Evolutionary conservation across 2,797 vertebrate species (phyloP), one percentile per base, ranked within the genome.

Genomic region (Coranthus polyacanthus): DNA sequence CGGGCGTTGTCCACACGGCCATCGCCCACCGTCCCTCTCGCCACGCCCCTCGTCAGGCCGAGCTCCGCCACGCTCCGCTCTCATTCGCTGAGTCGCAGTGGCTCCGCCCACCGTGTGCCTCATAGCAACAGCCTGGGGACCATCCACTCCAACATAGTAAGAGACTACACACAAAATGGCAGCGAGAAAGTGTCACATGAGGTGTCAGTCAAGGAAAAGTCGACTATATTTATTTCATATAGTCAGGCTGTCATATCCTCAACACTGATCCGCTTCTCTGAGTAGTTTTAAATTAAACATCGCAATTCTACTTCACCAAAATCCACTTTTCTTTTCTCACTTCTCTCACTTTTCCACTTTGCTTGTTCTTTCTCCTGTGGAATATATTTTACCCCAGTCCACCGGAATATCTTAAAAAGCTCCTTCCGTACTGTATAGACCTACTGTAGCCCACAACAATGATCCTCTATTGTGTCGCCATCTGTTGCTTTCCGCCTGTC

Each of bases 21-120:
- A 3, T 78, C 88, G 21, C 68, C 88, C 0, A 68, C 71, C 1
- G 67, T 90, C 32, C 68, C 89, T 2, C 16, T 88, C 26, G 88
- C 89, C 64, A 78, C 90, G 6, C 76, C 92, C 26, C 88, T 88
- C 2, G 37, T 87, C 49, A 90, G 95, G 26, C 82, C 94, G 1
- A 90, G 91, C 67, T 94, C 95, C 0, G 95, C 92, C 1, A 93
- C 89, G n/a, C 85, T 90, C 10, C 95, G 97, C 68, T 97, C 97
- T 58, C 96, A 97, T 76, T 99, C 97, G 21, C 92, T 98, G 75
- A 98, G 95, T 82, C 96, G 97, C 53, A 95, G 93, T 71, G 93
- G 94, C 57, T 95, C 96, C 62, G 82, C 94, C 12, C 81, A 88
- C 65, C 94, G 93, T 38, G 92, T 94, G 44, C 91, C 95, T 72